A percentile compares a stretch with the other conserved stretches of the same genome.
phyloP scores from a whole-genome alignment of 2,113 vertebrate genomes.

The Salvelinus namaycush region DNA sequence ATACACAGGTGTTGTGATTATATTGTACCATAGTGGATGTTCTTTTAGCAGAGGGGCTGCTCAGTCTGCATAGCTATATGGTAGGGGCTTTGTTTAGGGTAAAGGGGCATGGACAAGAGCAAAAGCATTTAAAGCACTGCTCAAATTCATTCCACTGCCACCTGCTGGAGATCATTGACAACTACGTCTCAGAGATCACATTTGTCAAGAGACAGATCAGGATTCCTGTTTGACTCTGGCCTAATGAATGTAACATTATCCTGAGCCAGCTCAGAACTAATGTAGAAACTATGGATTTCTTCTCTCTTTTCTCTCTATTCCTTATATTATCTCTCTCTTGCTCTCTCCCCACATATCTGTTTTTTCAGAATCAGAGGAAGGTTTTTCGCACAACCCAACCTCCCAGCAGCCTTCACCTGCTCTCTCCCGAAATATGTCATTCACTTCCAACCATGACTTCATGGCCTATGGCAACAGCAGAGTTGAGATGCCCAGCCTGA shows the following conservation, averaged over 20 bases:
- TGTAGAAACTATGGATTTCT: too few species aligned
- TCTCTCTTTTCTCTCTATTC: neutral
- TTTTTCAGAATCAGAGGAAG: constrained; percentile 80
- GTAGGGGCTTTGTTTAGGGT: neutral
- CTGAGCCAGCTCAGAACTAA: too few species aligned
- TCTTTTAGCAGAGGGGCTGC: neutral
- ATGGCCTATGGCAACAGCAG: constrained; percentile 5
- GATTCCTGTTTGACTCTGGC: neutral
- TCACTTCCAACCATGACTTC: constrained; percentile 64
- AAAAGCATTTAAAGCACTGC: neutral
- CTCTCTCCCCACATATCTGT: constrained; percentile 10
- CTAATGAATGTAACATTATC: too few species aligned
- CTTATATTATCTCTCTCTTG: neutral
- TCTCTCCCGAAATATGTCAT: constrained; percentile 32
- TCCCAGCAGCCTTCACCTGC: constrained; percentile 82
- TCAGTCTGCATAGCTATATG: constrained; percentile 2
- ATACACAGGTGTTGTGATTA: neutral
- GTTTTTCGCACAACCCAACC: constrained; percentile 77
- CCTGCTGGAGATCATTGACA: neutral
- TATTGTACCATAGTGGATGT: neutral
- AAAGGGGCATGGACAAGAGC: too few species aligned
- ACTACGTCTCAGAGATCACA: neutral
- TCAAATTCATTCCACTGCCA: neutral
- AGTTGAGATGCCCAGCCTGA: constrained; percentile 81
- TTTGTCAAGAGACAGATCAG: neutral